phyloP scores from a whole-genome alignment of 1,140 invertebrate genomes.

The Contarinia nasturtii region DNA sequence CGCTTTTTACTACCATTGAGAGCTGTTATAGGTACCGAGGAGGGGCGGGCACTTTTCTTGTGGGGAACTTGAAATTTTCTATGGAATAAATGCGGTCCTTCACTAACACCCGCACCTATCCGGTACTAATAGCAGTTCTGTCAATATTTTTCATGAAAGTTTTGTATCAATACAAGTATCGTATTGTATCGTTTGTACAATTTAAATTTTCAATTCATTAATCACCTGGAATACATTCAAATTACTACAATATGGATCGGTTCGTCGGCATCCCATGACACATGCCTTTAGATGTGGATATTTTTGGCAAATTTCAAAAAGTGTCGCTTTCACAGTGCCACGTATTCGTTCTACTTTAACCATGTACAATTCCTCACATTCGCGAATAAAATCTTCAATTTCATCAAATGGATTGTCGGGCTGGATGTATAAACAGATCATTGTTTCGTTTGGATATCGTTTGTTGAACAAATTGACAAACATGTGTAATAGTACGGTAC shows the following conservation, averaged over 20 bases:
- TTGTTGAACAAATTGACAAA: slow-evolving; percentile 39
- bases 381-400: slow-evolving; percentile 64
- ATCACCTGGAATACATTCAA: slow-evolving; percentile 46
- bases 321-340: slow-evolving; percentile 48
- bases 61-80: too few species aligned
- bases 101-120: too few species aligned
- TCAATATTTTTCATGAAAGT: too few species aligned
- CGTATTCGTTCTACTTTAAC: slow-evolving; percentile 47
- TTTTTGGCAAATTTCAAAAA: slow-evolving; percentile 38
- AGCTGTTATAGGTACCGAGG: too few species aligned
- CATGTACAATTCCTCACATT: slow-evolving; percentile 44
- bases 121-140: too few species aligned
- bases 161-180: too few species aligned
- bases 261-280: slow-evolving; percentile 71
- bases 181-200: too few species aligned
- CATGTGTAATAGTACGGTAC: slow-evolving; percentile 74
- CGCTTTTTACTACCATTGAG: too few species aligned
- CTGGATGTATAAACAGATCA: slow-evolving; percentile 42
- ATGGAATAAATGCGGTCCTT: too few species aligned
- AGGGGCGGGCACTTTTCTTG: too few species aligned
- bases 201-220: too few species aligned
- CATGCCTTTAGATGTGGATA: slow-evolving; percentile 55
- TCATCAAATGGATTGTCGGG: slow-evolving; percentile 63
- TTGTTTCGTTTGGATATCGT: slow-evolving; percentile 20
- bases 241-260: slow-evolving; percentile 57